These are phyloP conservation scores for Hippocampus abdominalis DNA, from an alignment of 2,113 vertebrate genomes.

Conservation along the genomic window DNA sequence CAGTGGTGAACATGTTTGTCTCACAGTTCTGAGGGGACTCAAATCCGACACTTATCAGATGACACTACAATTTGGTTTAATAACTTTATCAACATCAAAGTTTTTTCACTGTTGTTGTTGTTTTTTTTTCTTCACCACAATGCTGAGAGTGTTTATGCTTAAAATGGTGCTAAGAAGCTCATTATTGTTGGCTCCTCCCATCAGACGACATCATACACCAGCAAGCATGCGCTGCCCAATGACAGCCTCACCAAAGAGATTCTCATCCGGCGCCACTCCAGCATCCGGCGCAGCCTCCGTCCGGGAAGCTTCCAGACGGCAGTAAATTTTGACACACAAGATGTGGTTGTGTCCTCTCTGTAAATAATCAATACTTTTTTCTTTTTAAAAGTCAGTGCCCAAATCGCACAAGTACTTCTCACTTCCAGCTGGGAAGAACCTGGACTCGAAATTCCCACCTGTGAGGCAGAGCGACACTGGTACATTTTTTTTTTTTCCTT, in stretches of 20 bases:
- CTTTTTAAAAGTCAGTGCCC: conserved; percentile 34
- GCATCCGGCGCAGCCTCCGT: conserved; percentile 82
- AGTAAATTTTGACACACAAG: conserved; percentile 56
- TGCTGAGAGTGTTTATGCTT: not conserved
- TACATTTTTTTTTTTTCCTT: conserved; percentile 27
- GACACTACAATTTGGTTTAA: no score
- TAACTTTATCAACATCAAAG: no score
- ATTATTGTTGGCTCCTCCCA: not conserved
- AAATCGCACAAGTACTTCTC: conserved; percentile 71
- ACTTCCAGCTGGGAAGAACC: conserved; percentile 64
- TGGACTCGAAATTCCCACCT: conserved; percentile 51
- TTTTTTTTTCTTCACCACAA: no score
- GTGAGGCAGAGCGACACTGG: conserved; percentile 35
- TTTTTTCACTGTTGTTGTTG: conserved; percentile 6
- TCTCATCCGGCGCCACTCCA: conserved; percentile 86
- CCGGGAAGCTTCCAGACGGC: conserved; percentile 75
- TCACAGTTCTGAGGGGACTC: no score
- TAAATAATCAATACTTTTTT: not conserved
- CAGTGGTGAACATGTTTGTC: no score
- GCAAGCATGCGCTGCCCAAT: conserved; percentile 80
- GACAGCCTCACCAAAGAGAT: conserved; percentile 87
- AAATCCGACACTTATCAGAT: not conserved
- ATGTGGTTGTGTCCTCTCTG: not conserved
- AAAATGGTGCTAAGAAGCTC: not conserved
- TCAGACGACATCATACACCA: conserved; percentile 87